Percentiles rank a stretch among this genome's conserved stretches.
These are phyloP conservation scores for Drosophila parabipectinata DNA, from an alignment of 1,140 invertebrate genomes.

Conservation along the genomic window DNA sequence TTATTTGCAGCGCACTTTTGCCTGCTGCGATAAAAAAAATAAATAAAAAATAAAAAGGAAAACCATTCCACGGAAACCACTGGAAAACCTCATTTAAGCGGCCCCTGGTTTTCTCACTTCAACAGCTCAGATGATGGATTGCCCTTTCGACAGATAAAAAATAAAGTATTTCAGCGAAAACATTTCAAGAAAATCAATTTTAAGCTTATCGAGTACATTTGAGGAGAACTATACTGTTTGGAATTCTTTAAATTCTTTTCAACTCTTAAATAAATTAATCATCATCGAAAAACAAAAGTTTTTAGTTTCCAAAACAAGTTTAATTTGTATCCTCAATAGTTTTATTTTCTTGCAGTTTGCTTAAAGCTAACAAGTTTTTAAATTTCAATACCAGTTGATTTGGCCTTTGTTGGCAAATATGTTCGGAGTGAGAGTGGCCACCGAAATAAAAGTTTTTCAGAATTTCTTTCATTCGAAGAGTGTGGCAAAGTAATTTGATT, in stretches of 20 bases:
- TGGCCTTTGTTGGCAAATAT: slow-evolving; percentile 26
- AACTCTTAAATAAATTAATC: background rate
- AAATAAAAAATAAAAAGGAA: slow-evolving; percentile 6
- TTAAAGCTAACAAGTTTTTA: background rate
- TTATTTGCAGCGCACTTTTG: slow-evolving; percentile 57
- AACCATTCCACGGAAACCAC: slow-evolving; percentile 9
- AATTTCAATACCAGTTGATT: slow-evolving; percentile 5
- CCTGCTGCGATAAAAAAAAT: slow-evolving; percentile 27
- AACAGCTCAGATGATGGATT: slow-evolving; percentile 35
- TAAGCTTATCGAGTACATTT: background rate
- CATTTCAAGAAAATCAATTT: slow-evolving; percentile 28
- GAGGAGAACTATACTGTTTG: background rate
- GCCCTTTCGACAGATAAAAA: slow-evolving; percentile 21
- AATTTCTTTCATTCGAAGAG: slow-evolving; percentile 44
- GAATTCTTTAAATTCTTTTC: background rate
- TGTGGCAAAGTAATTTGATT: slow-evolving; percentile 75
- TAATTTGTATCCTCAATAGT: too few relatives aligned
- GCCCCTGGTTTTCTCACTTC: slow-evolving; percentile 10
- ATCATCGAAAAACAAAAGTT: background rate
- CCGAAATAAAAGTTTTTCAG: slow-evolving; percentile 55
- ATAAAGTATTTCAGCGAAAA: slow-evolving; percentile 21
- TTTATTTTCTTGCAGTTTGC: background rate
- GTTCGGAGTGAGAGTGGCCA: slow-evolving; percentile 45
- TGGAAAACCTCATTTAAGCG: slow-evolving; percentile 15
- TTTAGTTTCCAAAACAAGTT: background rate